phyloP scores from a whole-genome alignment of 2,888 invertebrate genomes.

The Parelbella ahira region DNA sequence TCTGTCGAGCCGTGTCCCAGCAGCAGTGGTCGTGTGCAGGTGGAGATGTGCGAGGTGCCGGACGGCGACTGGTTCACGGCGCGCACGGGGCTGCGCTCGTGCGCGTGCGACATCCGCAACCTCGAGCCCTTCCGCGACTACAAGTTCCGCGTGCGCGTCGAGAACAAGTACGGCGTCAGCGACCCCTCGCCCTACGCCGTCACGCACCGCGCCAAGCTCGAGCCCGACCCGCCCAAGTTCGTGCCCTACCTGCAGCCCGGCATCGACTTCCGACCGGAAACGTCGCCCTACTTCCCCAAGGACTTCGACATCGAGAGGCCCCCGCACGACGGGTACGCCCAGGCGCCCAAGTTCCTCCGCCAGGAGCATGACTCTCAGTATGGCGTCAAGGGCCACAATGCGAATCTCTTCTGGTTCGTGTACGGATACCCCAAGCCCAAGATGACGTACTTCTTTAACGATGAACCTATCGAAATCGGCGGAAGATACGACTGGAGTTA shows the following conservation, averaged over 20 bases:
- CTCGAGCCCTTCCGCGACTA: constrained; percentile 96
- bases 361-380: constrained; percentile 93
- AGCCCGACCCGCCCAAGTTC: constrained; percentile 89
- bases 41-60: constrained; percentile 95
- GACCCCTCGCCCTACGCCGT: constrained; percentile 96
- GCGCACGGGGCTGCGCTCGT: constrained; percentile 91
- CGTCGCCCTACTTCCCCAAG: constrained; percentile 90
- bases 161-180: constrained; percentile 97
- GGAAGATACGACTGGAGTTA: constrained; percentile 93
- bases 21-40: no score
- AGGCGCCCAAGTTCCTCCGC: constrained; percentile 92
- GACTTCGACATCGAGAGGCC: constrained; percentile 96
- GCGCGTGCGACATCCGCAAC: constrained; percentile 93
- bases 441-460: constrained; percentile 94
- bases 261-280: constrained; percentile 91
- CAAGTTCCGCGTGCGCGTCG: constrained; percentile 96
- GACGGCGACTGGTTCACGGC: constrained; percentile 96
- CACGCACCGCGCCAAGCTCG: constrained; percentile 88
- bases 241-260: constrained; percentile 90
- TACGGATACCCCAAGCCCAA: constrained; percentile 98
- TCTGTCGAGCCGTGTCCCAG: no score
- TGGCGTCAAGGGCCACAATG: constrained; percentile 95
- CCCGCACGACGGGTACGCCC: constrained; percentile 90
- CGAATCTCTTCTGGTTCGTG: constrained; percentile 95
- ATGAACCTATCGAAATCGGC: constrained; percentile 89